These are phyloP conservation scores for Ephialtes manifestator DNA, from an alignment of 2,888 invertebrate species.

Conservation along the genomic window DNA sequence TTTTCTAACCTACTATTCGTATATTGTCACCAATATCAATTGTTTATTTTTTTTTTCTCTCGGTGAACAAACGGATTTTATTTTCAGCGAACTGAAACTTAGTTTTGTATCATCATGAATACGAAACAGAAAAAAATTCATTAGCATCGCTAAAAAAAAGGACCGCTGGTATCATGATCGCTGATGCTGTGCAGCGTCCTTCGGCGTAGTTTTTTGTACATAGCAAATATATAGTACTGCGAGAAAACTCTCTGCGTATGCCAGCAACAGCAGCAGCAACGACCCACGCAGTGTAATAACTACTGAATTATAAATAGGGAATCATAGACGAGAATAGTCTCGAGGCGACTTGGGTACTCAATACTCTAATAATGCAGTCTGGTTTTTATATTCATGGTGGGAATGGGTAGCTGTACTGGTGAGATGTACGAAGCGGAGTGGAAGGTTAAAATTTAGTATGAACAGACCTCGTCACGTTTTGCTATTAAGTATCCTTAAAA, in stretches of 20 bases:
- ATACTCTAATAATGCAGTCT: conserved; percentile 13
- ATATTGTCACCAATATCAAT: too few species aligned
- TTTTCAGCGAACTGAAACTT: too few species aligned
- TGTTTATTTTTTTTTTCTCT: too few species aligned
- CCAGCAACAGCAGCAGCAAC: background rate
- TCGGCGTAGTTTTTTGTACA: background rate
- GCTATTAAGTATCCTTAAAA: background rate
- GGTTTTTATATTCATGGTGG: background rate
- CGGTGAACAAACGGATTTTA: too few species aligned
- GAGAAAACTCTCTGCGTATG: conserved; percentile 22
- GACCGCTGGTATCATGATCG: conserved; percentile 35
- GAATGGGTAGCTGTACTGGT: background rate
- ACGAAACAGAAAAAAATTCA: conserved; percentile 49
- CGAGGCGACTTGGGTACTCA: conserved; percentile 14
- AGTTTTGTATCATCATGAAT: conserved; percentile 43
- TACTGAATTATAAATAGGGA: conserved; percentile 55
- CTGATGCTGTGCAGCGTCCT: conserved; percentile 32
- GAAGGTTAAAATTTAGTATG: conserved; percentile 1
- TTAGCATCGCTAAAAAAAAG: conserved; percentile 36
- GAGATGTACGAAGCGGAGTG: background rate
- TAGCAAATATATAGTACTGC: background rate
- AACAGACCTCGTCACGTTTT: background rate
- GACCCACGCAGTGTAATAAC: conserved; percentile 53
- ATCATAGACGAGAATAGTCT: conserved; percentile 40
- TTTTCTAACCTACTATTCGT: too few species aligned